Percentiles rank a stretch among this genome's conserved stretches.
phyloP scores from a whole-genome alignment of 2,888 invertebrate species.

The Drosophila limbata region DNA sequence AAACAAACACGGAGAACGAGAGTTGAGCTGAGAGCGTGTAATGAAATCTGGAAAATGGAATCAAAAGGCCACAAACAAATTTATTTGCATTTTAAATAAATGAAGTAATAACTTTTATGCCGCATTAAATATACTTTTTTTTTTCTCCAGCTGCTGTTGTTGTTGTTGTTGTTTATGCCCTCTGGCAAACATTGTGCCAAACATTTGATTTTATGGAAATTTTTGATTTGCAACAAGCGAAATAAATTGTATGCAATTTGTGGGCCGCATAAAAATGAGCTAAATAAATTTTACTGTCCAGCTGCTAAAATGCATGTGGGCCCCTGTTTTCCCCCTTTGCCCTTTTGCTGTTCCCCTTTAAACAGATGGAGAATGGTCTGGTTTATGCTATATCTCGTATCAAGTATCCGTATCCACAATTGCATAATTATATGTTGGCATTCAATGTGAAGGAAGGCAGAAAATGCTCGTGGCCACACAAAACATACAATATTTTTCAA shows the following conservation, averaged over 20 bases:
- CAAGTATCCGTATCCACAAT: slow-evolving; percentile 48
- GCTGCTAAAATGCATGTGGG: slow-evolving; percentile 1
- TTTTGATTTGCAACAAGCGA: slow-evolving; percentile 77
- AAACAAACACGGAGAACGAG: slow-evolving; percentile 26
- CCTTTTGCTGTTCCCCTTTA: too few relatives aligned
- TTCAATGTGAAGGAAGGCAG: neutral
- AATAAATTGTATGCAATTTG: slow-evolving; percentile 78
- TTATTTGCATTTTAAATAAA: slow-evolving; percentile 76
- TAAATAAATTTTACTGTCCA: slow-evolving; percentile 53
- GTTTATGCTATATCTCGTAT: slow-evolving; percentile 18
- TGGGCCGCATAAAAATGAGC: slow-evolving; percentile 73
- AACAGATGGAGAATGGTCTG: neutral
- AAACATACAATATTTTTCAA: slow-evolving; percentile 31
- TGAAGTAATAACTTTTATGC: slow-evolving; percentile 78
- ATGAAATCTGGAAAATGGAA: slow-evolving; percentile 23
- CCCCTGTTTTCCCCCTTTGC: neutral
- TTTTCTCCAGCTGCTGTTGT: neutral
- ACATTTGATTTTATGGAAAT: slow-evolving; percentile 74
- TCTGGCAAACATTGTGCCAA: slow-evolving; percentile 67
- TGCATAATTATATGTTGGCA: slow-evolving; percentile 68
- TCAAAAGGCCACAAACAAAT: slow-evolving; percentile 60
- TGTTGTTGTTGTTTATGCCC: slow-evolving; percentile 53
- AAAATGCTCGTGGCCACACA: slow-evolving; percentile 56
- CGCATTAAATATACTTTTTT: slow-evolving; percentile 63
- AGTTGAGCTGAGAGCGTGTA: slow-evolving; percentile 2